Percentiles rank a stretch among this genome's conserved stretches.
Evolutionary conservation across 2,113 vertebrate genomes (phyloP).

Genomic region (Gadus macrocephalus): DNA sequence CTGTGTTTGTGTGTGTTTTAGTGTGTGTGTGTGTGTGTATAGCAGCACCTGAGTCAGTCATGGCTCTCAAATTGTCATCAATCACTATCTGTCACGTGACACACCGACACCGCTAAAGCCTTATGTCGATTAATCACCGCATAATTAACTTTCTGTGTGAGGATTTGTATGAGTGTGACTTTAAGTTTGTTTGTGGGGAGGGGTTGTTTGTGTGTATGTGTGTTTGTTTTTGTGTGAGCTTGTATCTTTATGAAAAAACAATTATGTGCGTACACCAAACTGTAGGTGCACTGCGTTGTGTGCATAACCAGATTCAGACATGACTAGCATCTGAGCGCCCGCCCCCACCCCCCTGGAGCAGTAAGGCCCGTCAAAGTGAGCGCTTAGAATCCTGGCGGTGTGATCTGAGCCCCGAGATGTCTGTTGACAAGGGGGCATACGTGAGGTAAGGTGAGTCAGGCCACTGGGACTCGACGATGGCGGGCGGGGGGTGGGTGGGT

Average conservation of each 20-base stretch:
- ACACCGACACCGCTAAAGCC: conserved; percentile 17
- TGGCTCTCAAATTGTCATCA: conserved; percentile 9
- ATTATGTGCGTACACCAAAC: no score
- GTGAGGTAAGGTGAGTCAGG: conserved; percentile 53
- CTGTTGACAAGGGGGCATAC: conserved; percentile 64
- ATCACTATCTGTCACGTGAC: neutral
- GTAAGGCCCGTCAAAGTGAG: conserved; percentile 53
- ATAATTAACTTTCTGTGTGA: conserved; percentile 17
- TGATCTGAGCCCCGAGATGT: conserved; percentile 54
- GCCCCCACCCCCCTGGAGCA: conserved; percentile 27
- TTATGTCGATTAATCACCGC: conserved; percentile 27
- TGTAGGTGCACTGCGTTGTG: no score
- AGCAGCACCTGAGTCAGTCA: neutral
- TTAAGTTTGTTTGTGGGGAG: conserved; percentile 5
- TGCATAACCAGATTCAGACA: conserved; percentile 14
- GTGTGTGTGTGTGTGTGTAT: conserved; percentile 3
- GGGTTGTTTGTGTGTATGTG: conserved; percentile 6
- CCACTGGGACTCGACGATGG: conserved; percentile 55
- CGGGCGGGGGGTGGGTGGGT: conserved; percentile 33
- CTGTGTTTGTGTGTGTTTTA: neutral
- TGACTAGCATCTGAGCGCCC: conserved; percentile 46
- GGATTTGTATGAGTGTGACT: neutral
- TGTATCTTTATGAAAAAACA: no score
- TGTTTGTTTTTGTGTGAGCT: conserved; percentile 7
- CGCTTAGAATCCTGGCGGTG: conserved; percentile 57